Evolutionary conservation across 2,888 invertebrate genomes (phyloP), one percentile per base, ranked within the genome.

Genomic region (Dermolepida albohirtum): DNA sequence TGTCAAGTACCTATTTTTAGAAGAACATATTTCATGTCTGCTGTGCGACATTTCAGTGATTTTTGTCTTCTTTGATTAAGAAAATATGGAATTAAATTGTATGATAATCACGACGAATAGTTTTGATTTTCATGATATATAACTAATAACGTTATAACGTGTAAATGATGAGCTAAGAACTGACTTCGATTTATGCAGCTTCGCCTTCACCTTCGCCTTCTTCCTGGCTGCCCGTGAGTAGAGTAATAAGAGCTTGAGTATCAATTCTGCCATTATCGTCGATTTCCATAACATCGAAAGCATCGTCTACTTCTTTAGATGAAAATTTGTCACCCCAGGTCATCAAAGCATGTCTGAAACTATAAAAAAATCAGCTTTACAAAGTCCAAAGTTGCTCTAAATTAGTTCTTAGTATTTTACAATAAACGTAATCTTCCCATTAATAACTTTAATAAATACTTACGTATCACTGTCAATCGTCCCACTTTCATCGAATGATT

Each of bases 271-370:
- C 95, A 81, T 93, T 91, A 84, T 93, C 93, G 85, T 96, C 96
- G 82, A 96, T 93, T 70, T 92, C 92, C 91, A 96, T 94, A 86
- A 94, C 93, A 86, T 95, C 95, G 86, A 91, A 95, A 73, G 95
- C 95, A 83, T 96, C 95, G 84, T 95, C 94, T 80, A 93, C 92
- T 84, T 96, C 95, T 83, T 93, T 91, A 79, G 89, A 87, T 84
- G 89, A 86, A 90, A 96, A 96, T 87, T 94, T 96, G 83, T 96
- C 96, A 76, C 96, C 96, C 90, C 92, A 96, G 86, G 92, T 94
- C 91, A 94, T 92, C 83, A 96, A 89, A 78, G 95, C 93, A 85
- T 94, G 93, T 86, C 94, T 92, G 86, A 96, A 87, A 83, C 92
- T 90, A 76, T 1, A 80, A 77, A 69, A 71, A 72, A 22, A 22